Evolutionary conservation across 2,888 invertebrate species (phyloP).

Genomic region (Tipula helvola): DNA sequence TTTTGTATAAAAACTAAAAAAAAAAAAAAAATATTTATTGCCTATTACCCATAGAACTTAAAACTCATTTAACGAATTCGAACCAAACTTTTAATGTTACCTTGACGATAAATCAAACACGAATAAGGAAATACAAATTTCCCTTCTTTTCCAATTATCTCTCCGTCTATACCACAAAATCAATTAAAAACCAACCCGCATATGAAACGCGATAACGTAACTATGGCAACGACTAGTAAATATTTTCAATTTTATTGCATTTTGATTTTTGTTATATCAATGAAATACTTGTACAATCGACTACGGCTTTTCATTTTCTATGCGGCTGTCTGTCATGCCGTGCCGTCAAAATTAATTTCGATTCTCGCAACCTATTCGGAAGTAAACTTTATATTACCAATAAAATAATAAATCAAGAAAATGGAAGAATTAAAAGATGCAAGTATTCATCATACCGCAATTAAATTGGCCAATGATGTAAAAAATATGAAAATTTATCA

Average conservation of each 20-base stretch:
- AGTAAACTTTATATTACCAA: not conserved
- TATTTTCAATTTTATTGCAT: not conserved
- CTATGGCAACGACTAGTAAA: not conserved
- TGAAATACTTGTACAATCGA: not conserved
- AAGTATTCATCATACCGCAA: conserved; percentile 57
- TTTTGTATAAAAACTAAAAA: too few species aligned
- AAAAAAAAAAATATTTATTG: too few species aligned
- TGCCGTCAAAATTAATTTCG: not conserved
- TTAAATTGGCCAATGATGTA: conserved; percentile 68
- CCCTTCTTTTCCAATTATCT: not conserved
- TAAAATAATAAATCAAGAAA: not conserved
- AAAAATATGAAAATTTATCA: conserved; percentile 63
- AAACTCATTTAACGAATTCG: not conserved
- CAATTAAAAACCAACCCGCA: not conserved
- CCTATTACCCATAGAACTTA: too few species aligned
- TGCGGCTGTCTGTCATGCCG: not conserved
- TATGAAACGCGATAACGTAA: not conserved
- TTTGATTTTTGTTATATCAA: not conserved
- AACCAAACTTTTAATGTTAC: not conserved
- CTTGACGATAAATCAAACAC: not conserved
- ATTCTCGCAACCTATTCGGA: not conserved
- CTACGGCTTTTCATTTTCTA: not conserved
- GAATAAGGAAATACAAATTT: not conserved
- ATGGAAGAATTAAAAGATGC: conserved; percentile 35
- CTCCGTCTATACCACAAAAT: too few species aligned